Evolutionary conservation across 1,140 invertebrate species (phyloP), one percentile per base, ranked within the genome.

Genomic region (Hirudo medicinalis): DNA sequence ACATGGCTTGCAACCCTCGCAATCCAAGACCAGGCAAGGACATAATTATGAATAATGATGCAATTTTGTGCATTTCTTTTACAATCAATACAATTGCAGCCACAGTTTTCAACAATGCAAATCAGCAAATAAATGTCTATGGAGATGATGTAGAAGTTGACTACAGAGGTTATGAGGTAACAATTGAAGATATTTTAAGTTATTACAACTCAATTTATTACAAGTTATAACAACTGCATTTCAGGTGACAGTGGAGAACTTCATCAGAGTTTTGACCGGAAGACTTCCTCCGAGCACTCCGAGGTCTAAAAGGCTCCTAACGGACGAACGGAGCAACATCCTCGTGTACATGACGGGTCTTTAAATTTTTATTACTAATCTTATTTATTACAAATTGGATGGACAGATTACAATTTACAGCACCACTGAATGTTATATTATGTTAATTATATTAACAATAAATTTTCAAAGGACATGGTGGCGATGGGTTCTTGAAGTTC

Each of bases 91-190:
- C 20, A 71, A 11, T 77, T 78, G 53, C 72, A 82, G 84, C 92
- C 0, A 94, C 93, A 5, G 94, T 99, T 9, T 99, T 94, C 78
- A 98, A 98, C 79, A 97, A 97, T 84, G 92, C 91, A 67, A 91
- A 97, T 82, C 91, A 97, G 80, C 91, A 96, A 78, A 96, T 97
- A 57, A 97, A 99, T 85, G 94, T 99, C 0, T 99, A 98, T 83
- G 94, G 94, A 63, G 92, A 98, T 84, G 96, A 99, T 86, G 94
- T 99, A 19, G 96, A 99, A 86, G 96, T 99, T 0, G 97, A 99
- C 81, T 99, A 99, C 80, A 86, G 95, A 71, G 95, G 94, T 20
- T 97, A 97, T 84, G 94, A 98, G 83, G 91, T 91, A 79, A 40
- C 79, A 74, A 75, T 32, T 63, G 22, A 25, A 68, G 27, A 68